A percentile compares a stretch with the other conserved stretches of the same genome.
phyloP scores from a whole-genome alignment of 2,888 invertebrate genomes.

The Ariolimax columbianus region DNA sequence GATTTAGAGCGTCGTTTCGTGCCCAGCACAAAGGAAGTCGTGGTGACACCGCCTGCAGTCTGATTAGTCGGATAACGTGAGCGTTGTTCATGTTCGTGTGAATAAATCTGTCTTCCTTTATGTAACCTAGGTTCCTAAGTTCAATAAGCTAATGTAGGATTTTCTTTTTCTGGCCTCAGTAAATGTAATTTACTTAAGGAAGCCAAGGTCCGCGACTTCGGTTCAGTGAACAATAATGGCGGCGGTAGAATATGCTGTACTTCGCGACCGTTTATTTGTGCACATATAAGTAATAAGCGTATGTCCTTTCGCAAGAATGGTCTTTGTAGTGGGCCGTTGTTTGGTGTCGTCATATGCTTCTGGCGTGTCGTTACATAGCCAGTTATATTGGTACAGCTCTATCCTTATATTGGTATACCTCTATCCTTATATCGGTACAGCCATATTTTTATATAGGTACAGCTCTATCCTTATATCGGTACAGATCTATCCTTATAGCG shows the following conservation, averaged over 20 bases:
- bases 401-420: not conserved
- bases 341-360: too few species aligned
- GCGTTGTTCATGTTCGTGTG: conserved; percentile 35
- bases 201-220: not conserved
- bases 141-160: conserved; percentile 37
- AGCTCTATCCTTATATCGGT: not conserved
- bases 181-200: conserved; percentile 10
- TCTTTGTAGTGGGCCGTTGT: too few species aligned
- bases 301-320: too few species aligned
- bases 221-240: not conserved
- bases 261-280: not conserved
- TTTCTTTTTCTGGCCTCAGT: not conserved
- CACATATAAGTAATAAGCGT: too few species aligned
- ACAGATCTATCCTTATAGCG: not conserved
- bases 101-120: conserved; percentile 30
- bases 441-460: not conserved
- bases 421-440: not conserved
- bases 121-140: conserved; percentile 17
- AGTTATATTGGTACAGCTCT: not conserved
- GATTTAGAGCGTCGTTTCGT: conserved; percentile 27
- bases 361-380: too few species aligned
- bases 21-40: conserved; percentile 3
- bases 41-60: conserved; percentile 21
- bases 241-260: not conserved
- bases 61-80: conserved; percentile 44